phyloP scores from a whole-genome alignment of 2,113 vertebrate genomes.

The Galemys pyrenaicus region DNA sequence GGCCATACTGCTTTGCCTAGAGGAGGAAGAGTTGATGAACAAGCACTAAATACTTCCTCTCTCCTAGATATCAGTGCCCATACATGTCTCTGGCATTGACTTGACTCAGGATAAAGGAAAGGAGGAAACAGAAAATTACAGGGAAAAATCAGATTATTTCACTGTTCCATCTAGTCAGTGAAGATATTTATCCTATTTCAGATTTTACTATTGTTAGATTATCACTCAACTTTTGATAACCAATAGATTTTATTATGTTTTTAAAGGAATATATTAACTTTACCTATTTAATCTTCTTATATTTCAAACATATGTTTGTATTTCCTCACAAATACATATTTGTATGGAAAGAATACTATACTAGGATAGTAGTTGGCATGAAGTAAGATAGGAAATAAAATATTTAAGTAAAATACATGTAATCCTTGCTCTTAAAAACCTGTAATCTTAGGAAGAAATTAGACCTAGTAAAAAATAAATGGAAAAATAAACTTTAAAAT shows the following conservation, averaged over 20 bases:
- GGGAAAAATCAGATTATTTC: background rate
- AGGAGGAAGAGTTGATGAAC: background rate
- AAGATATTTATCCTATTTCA: background rate
- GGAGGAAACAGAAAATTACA: background rate
- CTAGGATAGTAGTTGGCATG: background rate
- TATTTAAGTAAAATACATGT: background rate
- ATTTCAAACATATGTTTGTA: background rate
- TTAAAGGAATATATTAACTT: slow-evolving; percentile 41
- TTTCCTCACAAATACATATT: background rate
- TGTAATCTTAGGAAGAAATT: background rate
- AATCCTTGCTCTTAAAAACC: background rate
- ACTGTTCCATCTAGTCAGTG: background rate
- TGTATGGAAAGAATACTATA: background rate
- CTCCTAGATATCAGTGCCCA: background rate
- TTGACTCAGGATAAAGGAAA: background rate
- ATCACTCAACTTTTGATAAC: background rate
- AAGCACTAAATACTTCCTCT: background rate
- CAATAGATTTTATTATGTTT: background rate
- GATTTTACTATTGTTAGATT: slow-evolving; percentile 20
- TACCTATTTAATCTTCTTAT: background rate
- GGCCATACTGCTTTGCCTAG: background rate
- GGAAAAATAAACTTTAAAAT: background rate
- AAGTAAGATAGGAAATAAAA: background rate
- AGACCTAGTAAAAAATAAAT: slow-evolving; percentile 22
- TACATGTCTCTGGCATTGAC: background rate